Percentiles rank a stretch among this genome's conserved stretches.
Evolutionary conservation across 2,888 invertebrate species (phyloP).

Genomic region (Ptychoptera albimana): DNA sequence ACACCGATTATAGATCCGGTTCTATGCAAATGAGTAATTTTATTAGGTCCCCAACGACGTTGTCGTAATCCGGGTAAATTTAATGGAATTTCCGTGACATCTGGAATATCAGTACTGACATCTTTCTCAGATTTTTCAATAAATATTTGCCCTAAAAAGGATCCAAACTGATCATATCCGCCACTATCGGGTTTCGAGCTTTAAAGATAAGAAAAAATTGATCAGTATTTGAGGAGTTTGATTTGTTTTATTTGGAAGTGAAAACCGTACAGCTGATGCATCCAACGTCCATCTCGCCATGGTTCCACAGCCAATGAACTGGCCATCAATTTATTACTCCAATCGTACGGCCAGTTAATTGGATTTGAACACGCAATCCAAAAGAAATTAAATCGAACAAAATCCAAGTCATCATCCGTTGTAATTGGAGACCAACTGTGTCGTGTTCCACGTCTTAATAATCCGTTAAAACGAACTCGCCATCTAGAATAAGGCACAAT

Average conservation of each 20-base stretch:
- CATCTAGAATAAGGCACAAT: constrained; percentile 42
- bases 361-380: constrained; percentile 37
- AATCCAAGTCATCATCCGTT: constrained; percentile 27
- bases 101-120: not conserved
- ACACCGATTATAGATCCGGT: constrained; percentile 27
- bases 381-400: constrained; percentile 39
- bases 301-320: constrained; percentile 38
- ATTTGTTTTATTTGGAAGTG: no score
- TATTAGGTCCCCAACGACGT: constrained; percentile 28
- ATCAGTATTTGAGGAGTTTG: not conserved
- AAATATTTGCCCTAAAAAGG: constrained; percentile 39
- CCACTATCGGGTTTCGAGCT: constrained; percentile 30
- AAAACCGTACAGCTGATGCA: constrained; percentile 34
- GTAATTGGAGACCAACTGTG: constrained; percentile 15
- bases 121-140: constrained; percentile 28
- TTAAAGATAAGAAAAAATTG: constrained; percentile 2
- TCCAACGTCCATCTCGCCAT: constrained; percentile 42
- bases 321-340: constrained; percentile 36
- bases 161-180: constrained; percentile 48
- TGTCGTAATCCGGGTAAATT: constrained; percentile 37
- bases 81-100: constrained; percentile 10
- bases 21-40: constrained; percentile 19
- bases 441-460: constrained; percentile 35
- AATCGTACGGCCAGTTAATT: constrained; percentile 37
- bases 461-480: constrained; percentile 52